These are phyloP conservation scores for Rattus rattus DNA, from an alignment of 2,113 vertebrate genomes.

Conservation along the genomic window DNA sequence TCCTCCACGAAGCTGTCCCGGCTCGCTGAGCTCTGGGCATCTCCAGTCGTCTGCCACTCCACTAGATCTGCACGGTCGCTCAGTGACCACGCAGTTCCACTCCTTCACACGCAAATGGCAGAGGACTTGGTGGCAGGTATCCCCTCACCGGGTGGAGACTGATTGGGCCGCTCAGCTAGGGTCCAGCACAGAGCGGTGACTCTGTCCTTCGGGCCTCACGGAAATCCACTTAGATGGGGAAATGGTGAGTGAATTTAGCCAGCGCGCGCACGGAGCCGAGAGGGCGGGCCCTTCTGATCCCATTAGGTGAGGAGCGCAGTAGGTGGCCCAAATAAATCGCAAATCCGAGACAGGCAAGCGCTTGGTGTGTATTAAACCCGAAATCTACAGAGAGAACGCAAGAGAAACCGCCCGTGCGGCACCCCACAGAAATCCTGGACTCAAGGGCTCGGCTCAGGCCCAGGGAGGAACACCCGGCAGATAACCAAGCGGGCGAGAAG, in stretches of 20 bases:
- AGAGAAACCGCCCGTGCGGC: background rate
- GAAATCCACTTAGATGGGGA: background rate
- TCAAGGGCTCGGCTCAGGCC: background rate
- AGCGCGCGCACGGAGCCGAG: too few species aligned
- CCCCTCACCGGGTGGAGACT: background rate
- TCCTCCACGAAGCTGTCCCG: slow-evolving; percentile 47
- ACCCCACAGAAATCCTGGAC: background rate
- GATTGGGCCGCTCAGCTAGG: background rate
- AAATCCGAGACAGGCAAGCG: background rate
- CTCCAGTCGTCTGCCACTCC: too few species aligned
- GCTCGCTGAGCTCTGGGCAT: background rate
- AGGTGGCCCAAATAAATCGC: background rate
- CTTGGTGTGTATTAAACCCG: background rate
- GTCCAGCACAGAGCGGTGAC: background rate
- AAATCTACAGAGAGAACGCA: background rate
- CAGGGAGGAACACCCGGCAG: too few species aligned
- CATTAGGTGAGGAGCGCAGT: background rate
- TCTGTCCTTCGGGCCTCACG: background rate
- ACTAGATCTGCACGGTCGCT: background rate
- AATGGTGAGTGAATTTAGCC: background rate
- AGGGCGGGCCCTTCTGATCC: background rate
- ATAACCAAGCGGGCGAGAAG: background rate
- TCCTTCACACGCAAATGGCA: background rate
- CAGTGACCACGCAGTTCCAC: background rate
- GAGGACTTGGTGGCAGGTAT: background rate